Percentiles rank a stretch among this genome's conserved stretches.
Evolutionary conservation across 2,113 vertebrate species (phyloP).

Genomic region (Pomatostomus ruficeps): DNA sequence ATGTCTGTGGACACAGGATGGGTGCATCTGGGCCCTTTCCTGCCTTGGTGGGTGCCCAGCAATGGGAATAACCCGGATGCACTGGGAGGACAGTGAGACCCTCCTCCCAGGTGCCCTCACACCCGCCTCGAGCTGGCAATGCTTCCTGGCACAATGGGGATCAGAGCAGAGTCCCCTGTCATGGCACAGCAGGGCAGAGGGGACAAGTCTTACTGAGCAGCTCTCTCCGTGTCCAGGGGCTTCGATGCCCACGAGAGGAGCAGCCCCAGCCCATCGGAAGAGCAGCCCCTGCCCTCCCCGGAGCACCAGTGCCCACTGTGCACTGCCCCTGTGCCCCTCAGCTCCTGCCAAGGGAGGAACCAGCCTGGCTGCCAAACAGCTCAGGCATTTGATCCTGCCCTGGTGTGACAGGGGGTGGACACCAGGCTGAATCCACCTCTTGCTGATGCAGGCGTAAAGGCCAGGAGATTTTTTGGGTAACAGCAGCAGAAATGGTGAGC

Average conservation of each 20-base stretch:
- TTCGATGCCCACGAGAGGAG: fast-evolving
- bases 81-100: background rate
- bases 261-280: background rate
- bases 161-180: background rate
- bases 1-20: fast-evolving
- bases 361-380: background rate
- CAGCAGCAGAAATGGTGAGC: background rate
- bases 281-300: background rate
- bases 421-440: background rate
- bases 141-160: background rate
- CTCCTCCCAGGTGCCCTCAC: background rate
- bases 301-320: background rate
- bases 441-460: background rate
- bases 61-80: no score
- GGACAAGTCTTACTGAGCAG: background rate
- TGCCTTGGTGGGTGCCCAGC: background rate
- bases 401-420: background rate
- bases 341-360: background rate
- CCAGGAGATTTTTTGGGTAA: background rate
- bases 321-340: background rate
- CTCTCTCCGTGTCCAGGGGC: fast-evolving
- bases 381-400: background rate
- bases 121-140: fast-evolving
- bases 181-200: background rate
- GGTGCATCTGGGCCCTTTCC: background rate